These are phyloP conservation scores for Lamellibrachia columna DNA, from an alignment of 2,888 invertebrate species.

Conservation along the genomic window DNA sequence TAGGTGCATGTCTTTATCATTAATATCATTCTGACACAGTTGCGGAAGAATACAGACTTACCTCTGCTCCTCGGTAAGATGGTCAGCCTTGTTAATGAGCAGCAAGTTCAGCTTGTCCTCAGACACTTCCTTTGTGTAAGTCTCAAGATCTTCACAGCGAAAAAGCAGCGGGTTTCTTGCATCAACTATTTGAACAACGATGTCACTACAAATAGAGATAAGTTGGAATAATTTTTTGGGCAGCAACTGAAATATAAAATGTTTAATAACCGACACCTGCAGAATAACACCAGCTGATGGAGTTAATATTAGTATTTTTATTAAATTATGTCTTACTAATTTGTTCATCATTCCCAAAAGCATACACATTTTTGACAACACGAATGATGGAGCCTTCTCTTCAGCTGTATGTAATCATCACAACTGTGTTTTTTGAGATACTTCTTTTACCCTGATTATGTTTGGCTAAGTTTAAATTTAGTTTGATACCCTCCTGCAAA, in stretches of 20 bases:
- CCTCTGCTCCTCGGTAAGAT: constrained; percentile 83
- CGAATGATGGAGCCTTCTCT: background rate
- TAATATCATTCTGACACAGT: constrained; percentile 29
- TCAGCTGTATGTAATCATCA: background rate
- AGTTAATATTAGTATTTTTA: too few relatives aligned
- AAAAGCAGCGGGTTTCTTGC: constrained; percentile 94
- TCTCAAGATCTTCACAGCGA: constrained; percentile 90
- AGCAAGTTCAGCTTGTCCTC: constrained; percentile 80
- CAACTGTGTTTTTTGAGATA: background rate
- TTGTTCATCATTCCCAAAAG: background rate
- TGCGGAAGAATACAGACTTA: constrained; percentile 31
- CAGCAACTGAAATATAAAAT: background rate
- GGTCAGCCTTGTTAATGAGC: constrained; percentile 95
- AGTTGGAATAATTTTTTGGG: background rate
- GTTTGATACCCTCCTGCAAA: too few relatives aligned
- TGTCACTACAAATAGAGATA: constrained; percentile 74
- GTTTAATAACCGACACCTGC: background rate
- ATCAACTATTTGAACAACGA: constrained; percentile 93
- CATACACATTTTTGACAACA: background rate
- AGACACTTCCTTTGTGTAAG: constrained; percentile 82
- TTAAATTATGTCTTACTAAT: too few relatives aligned
- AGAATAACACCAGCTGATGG: background rate
- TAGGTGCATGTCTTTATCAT: background rate
- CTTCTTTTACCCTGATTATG: background rate
- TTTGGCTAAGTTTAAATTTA: too few relatives aligned